These are phyloP conservation scores for Apodemia hepburni DNA, from an alignment of 2,888 invertebrate species.

Conservation along the genomic window DNA sequence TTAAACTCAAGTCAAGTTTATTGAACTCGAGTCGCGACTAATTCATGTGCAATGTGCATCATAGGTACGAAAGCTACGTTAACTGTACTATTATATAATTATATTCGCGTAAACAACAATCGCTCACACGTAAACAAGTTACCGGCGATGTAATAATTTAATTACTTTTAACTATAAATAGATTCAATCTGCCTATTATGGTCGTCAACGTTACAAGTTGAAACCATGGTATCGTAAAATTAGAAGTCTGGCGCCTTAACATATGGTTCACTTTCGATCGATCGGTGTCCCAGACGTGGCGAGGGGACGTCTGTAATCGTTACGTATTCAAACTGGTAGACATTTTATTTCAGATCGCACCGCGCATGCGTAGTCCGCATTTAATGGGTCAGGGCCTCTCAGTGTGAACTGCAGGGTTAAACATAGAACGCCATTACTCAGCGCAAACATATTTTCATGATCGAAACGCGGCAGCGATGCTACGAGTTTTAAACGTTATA, in stretches of 20 bases:
- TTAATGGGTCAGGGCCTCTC: constrained; percentile 71
- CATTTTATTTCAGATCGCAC: constrained; percentile 51
- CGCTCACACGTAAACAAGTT: not conserved
- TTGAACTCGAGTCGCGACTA: too few relatives aligned
- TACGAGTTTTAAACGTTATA: constrained; percentile 26
- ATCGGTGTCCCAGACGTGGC: constrained; percentile 55
- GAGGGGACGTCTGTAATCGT: constrained; percentile 63
- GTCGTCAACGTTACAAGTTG: constrained; percentile 6
- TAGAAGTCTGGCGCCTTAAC: constrained; percentile 26
- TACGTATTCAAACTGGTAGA: constrained; percentile 63
- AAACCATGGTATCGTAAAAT: constrained; percentile 32
- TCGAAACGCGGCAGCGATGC: constrained; percentile 28
- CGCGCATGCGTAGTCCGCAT: constrained; percentile 66
- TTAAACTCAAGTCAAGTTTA: too few relatives aligned
- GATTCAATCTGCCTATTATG: not conserved
- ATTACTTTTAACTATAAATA: constrained; percentile 3
- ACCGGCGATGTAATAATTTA: not conserved
- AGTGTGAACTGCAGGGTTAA: constrained; percentile 64
- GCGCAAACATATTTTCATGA: constrained; percentile 30
- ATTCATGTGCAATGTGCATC: not conserved
- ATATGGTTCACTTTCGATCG: constrained; percentile 46
- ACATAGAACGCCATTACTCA: constrained; percentile 52
- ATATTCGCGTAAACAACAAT: constrained; percentile 5
- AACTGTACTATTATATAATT: not conserved
- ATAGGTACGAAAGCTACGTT: not conserved